Evolutionary conservation across 2,113 vertebrate genomes (phyloP).

Genomic region (Trochalopteron elliotii): DNA sequence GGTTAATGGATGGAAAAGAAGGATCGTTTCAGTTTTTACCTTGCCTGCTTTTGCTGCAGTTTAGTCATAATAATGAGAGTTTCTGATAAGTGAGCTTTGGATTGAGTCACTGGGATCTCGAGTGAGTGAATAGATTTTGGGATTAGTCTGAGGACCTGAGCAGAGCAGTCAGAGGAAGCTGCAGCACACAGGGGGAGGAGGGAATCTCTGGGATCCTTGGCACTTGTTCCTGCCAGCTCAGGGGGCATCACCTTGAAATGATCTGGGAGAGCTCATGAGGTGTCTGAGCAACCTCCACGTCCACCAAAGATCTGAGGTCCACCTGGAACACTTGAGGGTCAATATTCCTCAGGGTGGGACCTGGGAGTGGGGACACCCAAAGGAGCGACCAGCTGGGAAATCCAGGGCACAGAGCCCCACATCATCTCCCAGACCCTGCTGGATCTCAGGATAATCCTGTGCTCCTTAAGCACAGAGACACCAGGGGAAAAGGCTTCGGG

Average conservation of each 20-base stretch:
- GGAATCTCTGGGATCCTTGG: neutral
- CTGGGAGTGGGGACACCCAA: too few relatives aligned
- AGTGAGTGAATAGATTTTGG: conserved; percentile 37
- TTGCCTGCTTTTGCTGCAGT: conserved; percentile 50
- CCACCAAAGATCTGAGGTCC: too few relatives aligned
- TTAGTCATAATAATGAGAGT: conserved; percentile 54
- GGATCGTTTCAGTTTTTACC: conserved; percentile 9
- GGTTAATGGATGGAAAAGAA: conserved; percentile 17
- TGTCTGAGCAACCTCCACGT: too few relatives aligned
- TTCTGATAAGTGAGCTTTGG: conserved; percentile 48
- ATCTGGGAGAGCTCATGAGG: neutral
- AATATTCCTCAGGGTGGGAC: too few relatives aligned
- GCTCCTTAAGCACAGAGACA: neutral
- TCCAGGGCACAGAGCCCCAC: fast-evolving
- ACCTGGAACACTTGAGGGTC: too few relatives aligned
- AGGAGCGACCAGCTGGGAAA: neutral
- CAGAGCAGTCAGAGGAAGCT: neutral
- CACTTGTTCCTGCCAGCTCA: neutral
- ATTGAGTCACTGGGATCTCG: conserved; percentile 39
- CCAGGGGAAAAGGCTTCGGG: neutral
- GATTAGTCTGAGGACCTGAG: neutral
- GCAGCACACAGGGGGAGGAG: neutral
- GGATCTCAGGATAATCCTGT: neutral
- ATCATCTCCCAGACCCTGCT: neutral
- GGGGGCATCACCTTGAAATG: neutral